These are phyloP conservation scores for Catajapyx aquilonaris DNA, from an alignment of 1,140 invertebrate species.

Conservation along the genomic window DNA sequence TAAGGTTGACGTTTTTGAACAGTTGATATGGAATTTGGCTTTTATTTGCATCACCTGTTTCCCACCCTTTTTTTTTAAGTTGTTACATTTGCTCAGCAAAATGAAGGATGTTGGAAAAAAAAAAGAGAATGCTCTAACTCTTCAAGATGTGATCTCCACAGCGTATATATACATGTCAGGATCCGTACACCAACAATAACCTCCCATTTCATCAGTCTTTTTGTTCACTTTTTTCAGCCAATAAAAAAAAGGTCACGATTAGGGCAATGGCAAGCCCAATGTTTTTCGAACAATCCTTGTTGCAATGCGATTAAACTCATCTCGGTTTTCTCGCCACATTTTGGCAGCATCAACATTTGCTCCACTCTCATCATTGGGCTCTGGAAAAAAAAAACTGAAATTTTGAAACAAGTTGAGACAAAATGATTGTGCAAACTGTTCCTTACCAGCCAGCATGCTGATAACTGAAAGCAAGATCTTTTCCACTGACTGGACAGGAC, in stretches of 20 bases:
- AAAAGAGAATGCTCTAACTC: too few relatives aligned
- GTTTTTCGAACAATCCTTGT: slow-evolving; percentile 81
- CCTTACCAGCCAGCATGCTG: slow-evolving; percentile 80
- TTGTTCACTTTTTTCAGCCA: too few relatives aligned
- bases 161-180: too few relatives aligned
- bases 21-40: too few relatives aligned
- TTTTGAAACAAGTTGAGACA: not conserved
- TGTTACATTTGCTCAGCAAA: too few relatives aligned
- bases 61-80: too few relatives aligned
- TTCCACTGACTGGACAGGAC: slow-evolving; percentile 96
- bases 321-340: slow-evolving; percentile 93
- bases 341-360: slow-evolving; percentile 99
- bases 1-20: too few relatives aligned
- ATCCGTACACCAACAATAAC: too few relatives aligned
- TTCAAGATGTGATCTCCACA: too few relatives aligned
- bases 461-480: slow-evolving; percentile 97
- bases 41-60: too few relatives aligned
- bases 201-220: not conserved
- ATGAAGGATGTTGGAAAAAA: too few relatives aligned
- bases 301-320: slow-evolving; percentile 86
- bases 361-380: slow-evolving; percentile 98
- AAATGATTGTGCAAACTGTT: not conserved
- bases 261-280: slow-evolving; percentile 43
- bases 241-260: too few relatives aligned
- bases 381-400: slow-evolving; percentile 26